phyloP scores from a whole-genome alignment of 2,113 vertebrate species.

The Otis tarda region DNA sequence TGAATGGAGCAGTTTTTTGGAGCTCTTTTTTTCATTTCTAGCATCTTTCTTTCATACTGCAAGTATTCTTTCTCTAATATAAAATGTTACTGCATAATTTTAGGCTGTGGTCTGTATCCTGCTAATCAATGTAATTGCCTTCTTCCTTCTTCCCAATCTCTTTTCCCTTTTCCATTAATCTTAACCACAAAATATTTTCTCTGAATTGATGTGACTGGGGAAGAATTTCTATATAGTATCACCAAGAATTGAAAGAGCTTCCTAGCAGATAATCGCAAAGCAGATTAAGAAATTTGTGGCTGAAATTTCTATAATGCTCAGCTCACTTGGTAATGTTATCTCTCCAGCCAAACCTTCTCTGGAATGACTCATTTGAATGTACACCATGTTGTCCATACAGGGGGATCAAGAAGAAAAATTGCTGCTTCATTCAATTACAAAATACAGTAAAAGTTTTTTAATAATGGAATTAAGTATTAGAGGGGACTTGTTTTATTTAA shows the following conservation, averaged over 20 bases:
- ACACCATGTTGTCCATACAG: not conserved
- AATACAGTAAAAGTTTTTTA: not conserved
- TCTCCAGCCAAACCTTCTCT: not conserved
- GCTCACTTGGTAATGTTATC: not conserved
- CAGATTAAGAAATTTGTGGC: not conserved
- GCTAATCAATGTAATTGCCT: conserved; percentile 17
- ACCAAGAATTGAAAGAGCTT: not conserved
- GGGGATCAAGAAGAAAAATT: not conserved
- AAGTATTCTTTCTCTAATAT: not conserved
- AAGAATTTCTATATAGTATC: not conserved
- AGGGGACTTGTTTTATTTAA: not conserved
- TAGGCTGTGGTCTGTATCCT: not conserved
- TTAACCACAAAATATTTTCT: not conserved
- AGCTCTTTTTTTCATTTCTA: not conserved
- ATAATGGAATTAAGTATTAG: not conserved
- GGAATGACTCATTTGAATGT: not conserved
- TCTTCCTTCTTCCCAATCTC: not conserved
- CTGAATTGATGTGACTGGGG: not conserved
- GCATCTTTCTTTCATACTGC: not conserved
- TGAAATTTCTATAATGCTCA: not conserved
- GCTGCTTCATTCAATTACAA: not conserved
- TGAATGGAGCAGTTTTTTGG: not conserved
- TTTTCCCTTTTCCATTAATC: not conserved
- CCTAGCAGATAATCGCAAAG: not conserved
- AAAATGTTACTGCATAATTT: conserved; percentile 18